These are phyloP conservation scores for Lasioglossum calceatum DNA, from an alignment of 2,888 invertebrate species.

Conservation along the genomic window DNA sequence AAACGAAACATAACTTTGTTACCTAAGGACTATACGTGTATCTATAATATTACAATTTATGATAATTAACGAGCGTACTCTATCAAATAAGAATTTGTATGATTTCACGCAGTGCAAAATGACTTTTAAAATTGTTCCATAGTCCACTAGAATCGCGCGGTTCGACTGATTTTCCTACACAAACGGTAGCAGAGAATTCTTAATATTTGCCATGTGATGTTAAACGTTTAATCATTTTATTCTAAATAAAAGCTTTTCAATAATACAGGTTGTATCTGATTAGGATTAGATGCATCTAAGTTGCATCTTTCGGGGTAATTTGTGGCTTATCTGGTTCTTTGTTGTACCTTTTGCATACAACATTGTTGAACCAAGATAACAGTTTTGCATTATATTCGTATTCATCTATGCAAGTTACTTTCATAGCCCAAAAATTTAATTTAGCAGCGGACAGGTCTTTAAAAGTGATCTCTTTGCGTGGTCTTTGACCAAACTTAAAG, in stretches of 20 bases:
- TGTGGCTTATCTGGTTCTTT: slow-evolving; percentile 80
- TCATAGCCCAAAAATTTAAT: slow-evolving; percentile 21
- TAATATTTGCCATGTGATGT: slow-evolving; percentile 9
- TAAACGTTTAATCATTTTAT: slow-evolving; percentile 30
- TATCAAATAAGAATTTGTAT: too few relatives aligned
- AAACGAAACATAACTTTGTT: too few relatives aligned
- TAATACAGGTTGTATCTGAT: neutral
- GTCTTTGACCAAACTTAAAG: neutral
- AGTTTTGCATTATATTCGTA: slow-evolving; percentile 40
- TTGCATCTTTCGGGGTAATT: slow-evolving; percentile 55
- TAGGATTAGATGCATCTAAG: neutral
- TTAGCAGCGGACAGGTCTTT: slow-evolving; percentile 10
- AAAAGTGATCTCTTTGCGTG: slow-evolving; percentile 29
- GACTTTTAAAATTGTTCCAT: neutral
- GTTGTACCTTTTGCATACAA: slow-evolving; percentile 41
- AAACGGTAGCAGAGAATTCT: neutral
- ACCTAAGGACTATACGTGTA: too few relatives aligned
- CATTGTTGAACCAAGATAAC: slow-evolving; percentile 20
- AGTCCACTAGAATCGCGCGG: neutral
- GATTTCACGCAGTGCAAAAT: slow-evolving; percentile 3
- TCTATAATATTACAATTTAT: too few relatives aligned
- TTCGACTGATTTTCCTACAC: slow-evolving; percentile 3
- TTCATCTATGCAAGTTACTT: slow-evolving; percentile 26
- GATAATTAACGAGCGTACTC: too few relatives aligned
- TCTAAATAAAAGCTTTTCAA: slow-evolving; percentile 55